A percentile compares a stretch with the other conserved stretches of the same genome.
Evolutionary conservation across 2,888 invertebrate genomes (phyloP).

Genomic region (Panorpa germanica): DNA sequence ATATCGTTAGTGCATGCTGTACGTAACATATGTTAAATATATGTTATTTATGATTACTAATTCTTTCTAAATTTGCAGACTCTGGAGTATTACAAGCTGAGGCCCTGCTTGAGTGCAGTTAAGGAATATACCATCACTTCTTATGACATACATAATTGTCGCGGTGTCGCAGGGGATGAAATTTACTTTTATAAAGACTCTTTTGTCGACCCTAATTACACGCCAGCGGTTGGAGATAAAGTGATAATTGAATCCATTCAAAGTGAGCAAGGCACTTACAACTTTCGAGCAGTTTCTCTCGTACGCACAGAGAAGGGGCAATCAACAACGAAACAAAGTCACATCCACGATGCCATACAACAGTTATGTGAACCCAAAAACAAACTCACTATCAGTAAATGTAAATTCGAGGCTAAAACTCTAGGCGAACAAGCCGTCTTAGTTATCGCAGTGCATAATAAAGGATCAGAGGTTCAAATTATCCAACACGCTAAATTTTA

Average conservation of each 20-base stretch:
- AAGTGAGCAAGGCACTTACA: slow-evolving; percentile 39
- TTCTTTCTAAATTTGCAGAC: slow-evolving; percentile 25
- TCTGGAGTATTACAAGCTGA: slow-evolving; percentile 21
- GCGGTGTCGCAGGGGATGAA: slow-evolving; percentile 35
- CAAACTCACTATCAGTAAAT: too few species aligned
- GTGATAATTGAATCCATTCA: slow-evolving; percentile 51
- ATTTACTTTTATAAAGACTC: slow-evolving; percentile 37
- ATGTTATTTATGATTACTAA: not conserved
- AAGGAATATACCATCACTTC: not conserved
- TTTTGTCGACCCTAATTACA: slow-evolving; percentile 29
- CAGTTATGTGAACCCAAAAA: too few species aligned
- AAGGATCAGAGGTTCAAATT: too few species aligned
- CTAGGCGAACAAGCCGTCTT: too few species aligned
- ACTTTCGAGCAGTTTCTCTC: slow-evolving; percentile 22
- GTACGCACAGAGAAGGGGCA: slow-evolving; percentile 1
- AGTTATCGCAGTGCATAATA: too few species aligned
- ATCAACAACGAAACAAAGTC: not conserved
- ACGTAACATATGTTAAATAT: too few species aligned
- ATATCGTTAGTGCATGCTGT: too few species aligned
- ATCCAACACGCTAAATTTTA: too few species aligned
- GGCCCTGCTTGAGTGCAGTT: slow-evolving; percentile 4
- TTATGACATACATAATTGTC: too few species aligned
- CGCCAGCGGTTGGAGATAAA: slow-evolving; percentile 37
- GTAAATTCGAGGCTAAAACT: too few species aligned
- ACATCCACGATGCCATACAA: too few species aligned